Conservation (phyloP, 2,113 vertebrate genomes). For the Lepisosteus oculatus region DNA sequence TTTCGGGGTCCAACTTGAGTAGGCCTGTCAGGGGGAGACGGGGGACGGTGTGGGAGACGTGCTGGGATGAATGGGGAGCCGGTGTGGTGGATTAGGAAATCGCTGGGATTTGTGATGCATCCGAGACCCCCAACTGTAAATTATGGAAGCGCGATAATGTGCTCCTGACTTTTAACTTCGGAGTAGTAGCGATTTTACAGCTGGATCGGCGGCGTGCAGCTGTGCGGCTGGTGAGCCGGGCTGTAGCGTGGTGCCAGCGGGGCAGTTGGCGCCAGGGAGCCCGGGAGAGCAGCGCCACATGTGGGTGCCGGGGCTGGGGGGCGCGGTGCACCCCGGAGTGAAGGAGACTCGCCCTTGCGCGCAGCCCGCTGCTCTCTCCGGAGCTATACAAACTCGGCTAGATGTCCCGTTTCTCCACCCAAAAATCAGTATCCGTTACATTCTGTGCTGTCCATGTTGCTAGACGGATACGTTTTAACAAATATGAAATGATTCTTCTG, state of each 20-base stretch:
- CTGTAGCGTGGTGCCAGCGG: constrained; percentile 27
- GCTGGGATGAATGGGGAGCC: constrained; percentile 34
- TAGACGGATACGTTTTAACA: no score
- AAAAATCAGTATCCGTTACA: no score
- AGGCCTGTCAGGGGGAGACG: constrained; percentile 28
- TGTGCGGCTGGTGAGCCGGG: neutral
- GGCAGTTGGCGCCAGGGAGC: constrained; percentile 39
- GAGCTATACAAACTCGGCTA: no score
- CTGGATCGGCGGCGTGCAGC: neutral
- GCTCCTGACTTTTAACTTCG: neutral
- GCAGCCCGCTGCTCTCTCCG: no score
- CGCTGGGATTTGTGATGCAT: constrained; percentile 29
- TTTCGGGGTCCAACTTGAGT: neutral
- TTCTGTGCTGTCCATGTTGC: no score
- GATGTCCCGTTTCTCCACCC: no score
- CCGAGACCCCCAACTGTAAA: neutral
- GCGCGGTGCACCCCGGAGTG: no score
- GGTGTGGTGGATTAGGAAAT: constrained; percentile 28
- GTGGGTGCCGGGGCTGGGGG: constrained; percentile 15
- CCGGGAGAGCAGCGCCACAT: constrained; percentile 23
- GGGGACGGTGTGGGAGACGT: constrained; percentile 4
- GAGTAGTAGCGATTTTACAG: neutral
- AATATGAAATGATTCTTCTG: no score
- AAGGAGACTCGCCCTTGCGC: no score
- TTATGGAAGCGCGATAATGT: neutral